These are phyloP conservation scores for Oscheius myriophilus DNA, from an alignment of 2,888 invertebrate genomes.

Conservation along the genomic window DNA sequence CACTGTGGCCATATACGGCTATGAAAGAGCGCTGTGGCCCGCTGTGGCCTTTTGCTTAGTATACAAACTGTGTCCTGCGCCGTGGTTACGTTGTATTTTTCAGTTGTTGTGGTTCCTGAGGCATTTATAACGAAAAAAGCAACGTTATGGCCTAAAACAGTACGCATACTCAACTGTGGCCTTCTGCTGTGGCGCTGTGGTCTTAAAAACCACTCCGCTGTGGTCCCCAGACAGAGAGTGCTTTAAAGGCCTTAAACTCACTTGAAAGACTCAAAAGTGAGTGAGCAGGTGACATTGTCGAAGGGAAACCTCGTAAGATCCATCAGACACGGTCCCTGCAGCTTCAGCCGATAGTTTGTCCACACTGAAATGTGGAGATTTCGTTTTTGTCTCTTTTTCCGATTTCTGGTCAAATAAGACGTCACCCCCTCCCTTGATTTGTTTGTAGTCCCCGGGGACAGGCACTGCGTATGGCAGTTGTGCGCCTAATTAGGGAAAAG, in stretches of 20 bases:
- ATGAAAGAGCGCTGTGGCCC: too few relatives aligned
- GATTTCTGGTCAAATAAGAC: not conserved
- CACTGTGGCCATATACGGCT: too few relatives aligned
- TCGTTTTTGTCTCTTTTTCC: not conserved
- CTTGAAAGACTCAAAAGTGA: conserved; percentile 71
- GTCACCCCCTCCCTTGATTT: not conserved
- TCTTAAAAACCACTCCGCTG: not conserved
- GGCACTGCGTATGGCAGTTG: too few relatives aligned
- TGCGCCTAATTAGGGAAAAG: conserved; percentile 26
- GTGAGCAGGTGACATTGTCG: conserved; percentile 69
- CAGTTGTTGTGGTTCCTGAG: too few relatives aligned
- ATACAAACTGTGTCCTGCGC: too few relatives aligned
- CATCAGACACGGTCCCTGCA: conserved; percentile 70
- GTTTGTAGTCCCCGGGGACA: conserved; percentile 1
- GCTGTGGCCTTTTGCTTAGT: too few relatives aligned
- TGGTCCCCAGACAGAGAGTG: too few relatives aligned
- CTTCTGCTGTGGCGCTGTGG: too few relatives aligned
- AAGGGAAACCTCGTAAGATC: conserved; percentile 69
- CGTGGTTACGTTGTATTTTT: too few relatives aligned
- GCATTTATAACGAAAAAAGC: too few relatives aligned
- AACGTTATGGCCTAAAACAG: too few relatives aligned
- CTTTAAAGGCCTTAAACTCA: conserved; percentile 34
- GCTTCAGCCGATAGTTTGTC: conserved; percentile 69
- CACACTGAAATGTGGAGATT: conserved; percentile 56
- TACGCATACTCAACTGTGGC: too few relatives aligned